phyloP scores from a whole-genome alignment of 53 echinoderm and acorn worm genomes.

The Temnopleurus reevesii region DNA sequence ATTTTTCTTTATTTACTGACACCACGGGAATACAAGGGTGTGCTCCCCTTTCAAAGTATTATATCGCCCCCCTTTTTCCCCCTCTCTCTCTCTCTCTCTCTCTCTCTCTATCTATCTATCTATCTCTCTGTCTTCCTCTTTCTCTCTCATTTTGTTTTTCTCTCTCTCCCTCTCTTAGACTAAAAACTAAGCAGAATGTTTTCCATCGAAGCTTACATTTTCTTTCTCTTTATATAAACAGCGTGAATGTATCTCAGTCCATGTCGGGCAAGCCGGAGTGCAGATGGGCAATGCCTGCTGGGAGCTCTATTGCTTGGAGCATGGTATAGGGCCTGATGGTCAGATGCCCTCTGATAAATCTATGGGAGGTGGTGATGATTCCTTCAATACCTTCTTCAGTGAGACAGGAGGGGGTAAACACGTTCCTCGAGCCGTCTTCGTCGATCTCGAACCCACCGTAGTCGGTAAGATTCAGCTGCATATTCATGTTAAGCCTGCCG shows the following conservation, averaged over 20 bases:
- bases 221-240: background rate
- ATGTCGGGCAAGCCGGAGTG: conserved; percentile 86
- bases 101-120: no score
- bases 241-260: conserved; percentile 88
- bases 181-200: no score
- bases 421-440: conserved; percentile 47
- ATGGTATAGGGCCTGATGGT: conserved; percentile 76
- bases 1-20: no score
- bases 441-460: conserved; percentile 63
- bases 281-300: conserved; percentile 94
- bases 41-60: no score
- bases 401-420: conserved; percentile 53
- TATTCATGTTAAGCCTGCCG: background rate
- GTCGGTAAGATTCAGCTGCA: conserved; percentile 37
- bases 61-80: no score
- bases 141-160: no score
- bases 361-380: conserved; percentile 50
- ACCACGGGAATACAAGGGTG: no score
- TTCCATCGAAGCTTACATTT: no score
- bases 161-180: no score
- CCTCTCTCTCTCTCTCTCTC: no score
- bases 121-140: no score
- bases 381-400: conserved; percentile 60
- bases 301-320: conserved; percentile 86
- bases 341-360: conserved; percentile 68